A percentile compares a stretch with the other conserved stretches of the same genome.
Conservation (phyloP, 2,888 invertebrate genomes). For the Volucella inflata region DNA sequence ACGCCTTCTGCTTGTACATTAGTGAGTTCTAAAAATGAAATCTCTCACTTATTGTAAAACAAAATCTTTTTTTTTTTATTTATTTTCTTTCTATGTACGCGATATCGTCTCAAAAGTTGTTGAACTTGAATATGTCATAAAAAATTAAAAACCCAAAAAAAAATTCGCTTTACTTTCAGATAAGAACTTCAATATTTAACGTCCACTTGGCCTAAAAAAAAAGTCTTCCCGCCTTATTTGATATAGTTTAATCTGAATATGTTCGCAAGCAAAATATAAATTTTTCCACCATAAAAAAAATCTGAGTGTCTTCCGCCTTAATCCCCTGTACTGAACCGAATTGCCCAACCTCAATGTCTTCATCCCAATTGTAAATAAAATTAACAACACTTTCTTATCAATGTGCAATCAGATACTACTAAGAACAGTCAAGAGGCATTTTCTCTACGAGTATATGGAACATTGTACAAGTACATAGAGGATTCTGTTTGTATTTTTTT, state of each 20-base stretch:
- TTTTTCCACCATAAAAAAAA: too few relatives aligned
- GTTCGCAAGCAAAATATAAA: too few relatives aligned
- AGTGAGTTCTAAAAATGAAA: background rate
- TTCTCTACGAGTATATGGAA: background rate
- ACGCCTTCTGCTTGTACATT: constrained; percentile 11
- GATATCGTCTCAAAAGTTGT: constrained; percentile 3
- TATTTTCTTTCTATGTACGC: background rate
- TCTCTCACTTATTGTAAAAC: background rate
- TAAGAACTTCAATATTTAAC: too few relatives aligned
- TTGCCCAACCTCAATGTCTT: too few relatives aligned
- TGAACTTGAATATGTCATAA: background rate
- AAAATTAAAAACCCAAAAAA: background rate
- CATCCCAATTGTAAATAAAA: background rate
- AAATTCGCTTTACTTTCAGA: too few relatives aligned
- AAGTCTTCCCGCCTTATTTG: too few relatives aligned
- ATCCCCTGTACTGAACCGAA: background rate
- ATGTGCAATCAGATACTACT: constrained; percentile 16
- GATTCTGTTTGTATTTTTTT: too few relatives aligned
- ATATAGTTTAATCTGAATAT: too few relatives aligned
- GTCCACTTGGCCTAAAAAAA: too few relatives aligned
- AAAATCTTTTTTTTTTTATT: background rate
- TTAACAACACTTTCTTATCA: constrained; percentile 10
- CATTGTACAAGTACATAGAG: too few relatives aligned
- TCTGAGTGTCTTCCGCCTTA: background rate
- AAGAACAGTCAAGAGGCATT: background rate